Conservation (phyloP, 2,113 vertebrate genomes). For the Pterocles gutturalis region DNA sequence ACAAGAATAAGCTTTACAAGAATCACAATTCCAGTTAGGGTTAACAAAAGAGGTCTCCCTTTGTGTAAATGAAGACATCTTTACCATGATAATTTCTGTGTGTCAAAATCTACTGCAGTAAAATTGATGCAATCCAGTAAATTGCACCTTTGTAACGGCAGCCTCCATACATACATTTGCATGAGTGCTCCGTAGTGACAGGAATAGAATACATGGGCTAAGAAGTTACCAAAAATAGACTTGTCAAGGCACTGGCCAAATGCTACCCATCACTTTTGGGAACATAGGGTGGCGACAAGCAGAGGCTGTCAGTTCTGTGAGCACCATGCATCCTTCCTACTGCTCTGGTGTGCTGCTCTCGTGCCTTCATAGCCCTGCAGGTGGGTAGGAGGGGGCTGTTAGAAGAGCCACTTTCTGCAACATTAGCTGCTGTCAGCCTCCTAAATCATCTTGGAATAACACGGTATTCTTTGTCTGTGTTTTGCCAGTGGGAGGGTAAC, state of each 20-base stretch:
- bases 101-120: constrained; percentile 30
- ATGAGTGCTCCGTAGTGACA: neutral
- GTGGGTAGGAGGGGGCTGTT: neutral
- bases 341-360: neutral
- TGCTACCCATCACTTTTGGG: neutral
- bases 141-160: constrained; percentile 34
- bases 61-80: constrained; percentile 38
- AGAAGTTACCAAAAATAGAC: constrained; percentile 12
- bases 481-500: constrained; percentile 9
- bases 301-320: neutral
- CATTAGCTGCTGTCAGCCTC: constrained; percentile 8
- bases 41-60: neutral
- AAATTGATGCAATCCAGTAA: constrained; percentile 29
- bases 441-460: neutral
- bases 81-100: constrained; percentile 25
- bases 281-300: neutral
- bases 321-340: neutral
- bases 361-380: neutral
- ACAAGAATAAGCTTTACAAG: constrained; percentile 8
- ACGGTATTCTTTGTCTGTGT: constrained; percentile 13
- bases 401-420: neutral
- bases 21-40: neutral
- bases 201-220: neutral
- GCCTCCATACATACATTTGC: neutral
- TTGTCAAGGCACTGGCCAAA: neutral